Evolutionary conservation across 2,113 vertebrate species (phyloP).

Genomic region (Motacilla tschutschensis): DNA sequence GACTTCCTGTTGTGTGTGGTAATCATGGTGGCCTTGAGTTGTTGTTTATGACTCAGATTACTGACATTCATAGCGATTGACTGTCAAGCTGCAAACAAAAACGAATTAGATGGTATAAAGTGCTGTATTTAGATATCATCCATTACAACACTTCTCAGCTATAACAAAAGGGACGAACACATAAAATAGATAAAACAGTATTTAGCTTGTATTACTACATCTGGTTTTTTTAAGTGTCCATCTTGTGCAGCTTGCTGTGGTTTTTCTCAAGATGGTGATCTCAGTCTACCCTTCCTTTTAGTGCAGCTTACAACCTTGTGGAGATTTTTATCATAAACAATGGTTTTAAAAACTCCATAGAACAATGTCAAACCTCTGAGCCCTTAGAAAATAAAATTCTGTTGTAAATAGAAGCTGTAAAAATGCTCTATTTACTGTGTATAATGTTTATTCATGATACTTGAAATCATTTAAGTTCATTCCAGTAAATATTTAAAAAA

Average conservation of each 20-base stretch:
- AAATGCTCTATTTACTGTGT: background rate
- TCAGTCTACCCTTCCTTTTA: background rate
- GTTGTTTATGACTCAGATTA: background rate
- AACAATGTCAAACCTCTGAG: background rate
- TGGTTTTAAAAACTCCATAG: background rate
- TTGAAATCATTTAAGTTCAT: background rate
- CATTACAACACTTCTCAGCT: background rate
- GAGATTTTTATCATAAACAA: background rate
- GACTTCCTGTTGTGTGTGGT: background rate
- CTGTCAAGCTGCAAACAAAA: background rate
- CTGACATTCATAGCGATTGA: background rate
- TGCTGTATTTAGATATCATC: background rate
- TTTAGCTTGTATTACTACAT: background rate
- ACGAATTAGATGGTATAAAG: background rate
- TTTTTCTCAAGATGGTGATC: background rate
- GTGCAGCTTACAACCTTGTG: background rate
- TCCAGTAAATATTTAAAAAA: background rate
- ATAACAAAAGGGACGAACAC: background rate
- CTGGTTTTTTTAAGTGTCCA: background rate
- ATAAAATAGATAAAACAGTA: background rate
- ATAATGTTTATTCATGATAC: background rate
- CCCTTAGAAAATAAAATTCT: background rate
- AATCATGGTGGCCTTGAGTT: background rate
- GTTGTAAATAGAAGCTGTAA: background rate
- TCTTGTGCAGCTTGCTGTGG: background rate